Percentiles rank a stretch among this genome's conserved stretches.
Evolutionary conservation across 2,888 invertebrate genomes (phyloP).

Genomic region (Leptinotarsa juncta): DNA sequence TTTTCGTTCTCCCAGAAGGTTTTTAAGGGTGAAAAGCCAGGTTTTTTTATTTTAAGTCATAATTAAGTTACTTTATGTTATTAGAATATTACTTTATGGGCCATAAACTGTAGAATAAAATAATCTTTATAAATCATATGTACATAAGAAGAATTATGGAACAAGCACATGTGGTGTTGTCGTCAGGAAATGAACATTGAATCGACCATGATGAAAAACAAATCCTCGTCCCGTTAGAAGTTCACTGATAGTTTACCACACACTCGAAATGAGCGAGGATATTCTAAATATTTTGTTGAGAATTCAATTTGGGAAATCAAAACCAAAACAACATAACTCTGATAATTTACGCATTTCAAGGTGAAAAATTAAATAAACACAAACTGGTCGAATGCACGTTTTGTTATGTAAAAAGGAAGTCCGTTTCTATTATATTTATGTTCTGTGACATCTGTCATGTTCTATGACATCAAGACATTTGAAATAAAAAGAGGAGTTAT

Average conservation of each 20-base stretch:
- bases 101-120: not conserved
- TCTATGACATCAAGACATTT: too few relatives aligned
- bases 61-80: too few relatives aligned
- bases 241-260: conserved; percentile 10
- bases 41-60: too few relatives aligned
- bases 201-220: not conserved
- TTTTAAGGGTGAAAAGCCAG: too few relatives aligned
- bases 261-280: conserved; percentile 1
- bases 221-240: not conserved
- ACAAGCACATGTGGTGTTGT: not conserved
- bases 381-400: not conserved
- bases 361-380: not conserved
- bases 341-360: conserved; percentile 7
- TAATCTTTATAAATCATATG: not conserved
- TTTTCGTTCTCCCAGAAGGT: too few relatives aligned
- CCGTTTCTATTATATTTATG: not conserved
- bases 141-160: not conserved
- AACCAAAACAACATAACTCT: conserved; percentile 6
- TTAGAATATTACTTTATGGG: not conserved
- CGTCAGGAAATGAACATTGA: conserved; percentile 5
- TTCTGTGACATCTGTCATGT: too few relatives aligned
- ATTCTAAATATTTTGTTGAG: conserved; percentile 16
- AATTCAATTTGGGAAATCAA: conserved; percentile 15
- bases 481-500: too few relatives aligned
- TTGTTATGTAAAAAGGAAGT: not conserved